Evolutionary conservation across 1,140 invertebrate genomes (phyloP).

Genomic region (Drepana arcuata): DNA sequence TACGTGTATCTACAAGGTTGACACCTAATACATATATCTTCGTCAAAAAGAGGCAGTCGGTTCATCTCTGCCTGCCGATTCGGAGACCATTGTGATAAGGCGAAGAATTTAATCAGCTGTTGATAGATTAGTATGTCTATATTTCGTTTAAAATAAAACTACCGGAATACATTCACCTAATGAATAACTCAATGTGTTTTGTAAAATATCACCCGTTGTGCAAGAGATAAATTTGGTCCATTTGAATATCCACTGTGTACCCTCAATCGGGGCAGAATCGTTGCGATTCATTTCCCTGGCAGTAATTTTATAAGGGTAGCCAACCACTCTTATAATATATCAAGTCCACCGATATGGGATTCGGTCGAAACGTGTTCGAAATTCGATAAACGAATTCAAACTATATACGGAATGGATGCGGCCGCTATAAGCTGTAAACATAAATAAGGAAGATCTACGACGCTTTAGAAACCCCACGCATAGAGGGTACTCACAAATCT

Average conservation of each 20-base stretch:
- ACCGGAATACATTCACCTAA: too few relatives aligned
- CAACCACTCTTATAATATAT: constrained; percentile 39
- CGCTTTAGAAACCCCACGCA: constrained; percentile 65
- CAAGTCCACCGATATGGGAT: constrained; percentile 48
- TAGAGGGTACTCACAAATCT: constrained; percentile 45
- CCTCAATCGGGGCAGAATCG: constrained; percentile 22
- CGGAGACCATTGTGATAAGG: too few relatives aligned
- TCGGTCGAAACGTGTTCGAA: constrained; percentile 55
- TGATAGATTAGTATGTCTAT: too few relatives aligned
- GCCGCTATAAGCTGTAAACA: constrained; percentile 61
- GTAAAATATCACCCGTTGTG: too few relatives aligned
- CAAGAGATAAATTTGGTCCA: constrained; percentile 2
- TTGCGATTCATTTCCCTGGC: constrained; percentile 27
- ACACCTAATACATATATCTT: too few relatives aligned
- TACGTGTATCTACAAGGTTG: too few relatives aligned
- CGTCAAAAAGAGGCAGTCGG: too few relatives aligned
- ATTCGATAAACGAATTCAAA: constrained; percentile 66
- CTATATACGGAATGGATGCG: constrained; percentile 49
- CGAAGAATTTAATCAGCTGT: too few relatives aligned
- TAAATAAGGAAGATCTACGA: constrained; percentile 67
- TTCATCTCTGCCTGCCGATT: too few relatives aligned
- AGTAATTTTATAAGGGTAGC: constrained; percentile 41
- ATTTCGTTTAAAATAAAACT: too few relatives aligned
- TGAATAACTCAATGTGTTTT: too few relatives aligned
- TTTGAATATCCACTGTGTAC: constrained; percentile 31